These are phyloP conservation scores for Limenitis camilla DNA, from an alignment of 2,888 invertebrate species.

Conservation along the genomic window DNA sequence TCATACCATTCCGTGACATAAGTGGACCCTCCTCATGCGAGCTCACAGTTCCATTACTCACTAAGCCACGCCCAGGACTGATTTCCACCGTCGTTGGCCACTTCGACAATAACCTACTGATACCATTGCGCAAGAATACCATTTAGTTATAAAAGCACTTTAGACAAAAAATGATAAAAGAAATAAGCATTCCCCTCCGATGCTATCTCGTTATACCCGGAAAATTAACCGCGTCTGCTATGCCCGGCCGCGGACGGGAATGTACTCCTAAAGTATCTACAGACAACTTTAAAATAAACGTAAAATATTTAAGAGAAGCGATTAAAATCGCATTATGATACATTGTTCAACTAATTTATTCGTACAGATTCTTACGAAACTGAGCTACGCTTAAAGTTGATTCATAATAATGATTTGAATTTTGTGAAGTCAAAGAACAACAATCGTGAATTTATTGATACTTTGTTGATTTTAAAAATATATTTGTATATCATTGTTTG, in stretches of 20 bases:
- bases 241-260: conserved; percentile 12
- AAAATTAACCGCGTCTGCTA: conserved; percentile 26
- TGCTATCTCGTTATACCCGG: conserved; percentile 25
- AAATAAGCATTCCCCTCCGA: conserved; percentile 19
- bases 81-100: conserved; percentile 51
- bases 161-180: conserved; percentile 18
- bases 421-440: no score
- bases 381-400: background rate
- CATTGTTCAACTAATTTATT: conserved; percentile 1
- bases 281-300: conserved; percentile 12
- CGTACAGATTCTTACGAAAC: background rate
- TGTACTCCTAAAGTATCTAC: conserved; percentile 11
- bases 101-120: conserved; percentile 39
- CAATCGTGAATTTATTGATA: no score
- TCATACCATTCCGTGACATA: conserved; percentile 70
- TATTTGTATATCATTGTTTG: no score
- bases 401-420: no score
- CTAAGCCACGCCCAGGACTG: conserved; percentile 61
- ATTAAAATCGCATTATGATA: conserved; percentile 11
- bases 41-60: conserved; percentile 71
- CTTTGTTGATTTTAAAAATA: no score
- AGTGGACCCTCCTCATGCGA: conserved; percentile 71
- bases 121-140: conserved; percentile 24
- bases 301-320: conserved; percentile 10
- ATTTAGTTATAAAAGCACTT: conserved; percentile 4